Base-by-base conservation (phyloP, 1,140 invertebrate genomes). In the Drosophila tristis region DNA sequence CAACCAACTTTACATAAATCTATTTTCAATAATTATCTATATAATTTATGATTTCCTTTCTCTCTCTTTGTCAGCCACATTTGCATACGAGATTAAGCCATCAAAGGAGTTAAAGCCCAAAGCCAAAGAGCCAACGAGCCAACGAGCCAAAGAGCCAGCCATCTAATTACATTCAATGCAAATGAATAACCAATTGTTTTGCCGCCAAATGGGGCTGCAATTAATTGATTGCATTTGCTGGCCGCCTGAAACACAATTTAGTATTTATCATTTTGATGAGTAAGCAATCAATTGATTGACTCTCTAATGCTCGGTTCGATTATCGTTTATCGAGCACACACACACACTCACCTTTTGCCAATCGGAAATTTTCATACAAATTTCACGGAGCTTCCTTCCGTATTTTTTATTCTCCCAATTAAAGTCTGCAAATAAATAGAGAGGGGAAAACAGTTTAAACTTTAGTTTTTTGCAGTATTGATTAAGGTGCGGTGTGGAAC, bases 41-140 rank as follows among this genome's bases (percentile, higher is more conserved):
- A 63, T 76, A 72, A 86, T 89, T 86, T 82, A 89, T 86, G 78
- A 86, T 80, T 87, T 82, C 82, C 82, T 87, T 7, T 29, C 26
- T 29, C 5, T 29, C 0, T 25, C 23, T 35, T 2, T 35, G 31
- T 9, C 2, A 3, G 11, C 70, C 47, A 59, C 74, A 87, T 81
- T 85, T 74, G 68, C 74, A 84, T 79, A 48, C 45, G 65, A 82
- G 82, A 87, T 86, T 86, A 89, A 79, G 74, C 70, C 65, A 82
- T 86, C 82, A 76, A 78, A 78, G 63, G 58, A 66, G 68, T 63
- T 62, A 64, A 64, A 66, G 75, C 74, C 61, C 70, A 25, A 25
- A 31, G 31, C 31, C 31, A 31, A 31, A 31, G 31, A 31, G 80
- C 75, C 75, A 78, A 20, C 8, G 29, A 31, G 29, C 29, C 29